Evolutionary conservation across 2,113 vertebrate genomes (phyloP), one percentile per base, ranked within the genome.

Genomic region (Oostethus manadensis): DNA sequence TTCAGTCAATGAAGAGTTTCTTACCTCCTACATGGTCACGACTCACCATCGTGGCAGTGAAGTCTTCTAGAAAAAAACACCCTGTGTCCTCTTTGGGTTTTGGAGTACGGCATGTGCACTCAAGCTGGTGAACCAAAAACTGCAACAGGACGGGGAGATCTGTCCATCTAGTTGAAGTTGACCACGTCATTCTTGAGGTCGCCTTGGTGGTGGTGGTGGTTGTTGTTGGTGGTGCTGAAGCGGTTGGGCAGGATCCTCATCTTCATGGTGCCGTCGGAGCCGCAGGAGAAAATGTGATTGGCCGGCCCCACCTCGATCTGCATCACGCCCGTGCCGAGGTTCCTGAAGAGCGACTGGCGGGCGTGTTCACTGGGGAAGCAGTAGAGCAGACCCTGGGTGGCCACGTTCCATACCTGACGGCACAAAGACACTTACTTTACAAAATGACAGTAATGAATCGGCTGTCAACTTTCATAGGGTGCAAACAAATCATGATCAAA

Each of bases 241-340:
- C 89, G 90, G 85, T 98, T 93, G 0, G 95, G 95, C n/a, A 99
- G 90, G 70, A 94, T 71, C 69, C 97, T 90, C 94, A 98, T 93
- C 85, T 99, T 99, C 88, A 99, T 93, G 80, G 96, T 99, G 59
- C 97, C 96, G 79, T 99, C 97, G 17, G 97, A 96, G 58, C 96
- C 97, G 80, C 97, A 99, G 45, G 97, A 99, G 80, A 98, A 98
- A 76, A 99, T 86, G 81, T 99, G 94, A 84, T 94, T 95, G 85
- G 90, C 79, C 45, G 93, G 94, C 22, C 93, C 95, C 65, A 91
- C 92, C 78, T 99, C 96, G 50, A 99, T 91, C 78, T 99, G 97
- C 95, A 98, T 99, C 69, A 99, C 95, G 38, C 96, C 97, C 0
- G 96, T 98, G 76, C 97, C 97, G 40, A 98, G 93, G 88, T 99